Base-by-base conservation (phyloP, 1,140 invertebrate genomes). In the Araneus ventricosus region DNA sequence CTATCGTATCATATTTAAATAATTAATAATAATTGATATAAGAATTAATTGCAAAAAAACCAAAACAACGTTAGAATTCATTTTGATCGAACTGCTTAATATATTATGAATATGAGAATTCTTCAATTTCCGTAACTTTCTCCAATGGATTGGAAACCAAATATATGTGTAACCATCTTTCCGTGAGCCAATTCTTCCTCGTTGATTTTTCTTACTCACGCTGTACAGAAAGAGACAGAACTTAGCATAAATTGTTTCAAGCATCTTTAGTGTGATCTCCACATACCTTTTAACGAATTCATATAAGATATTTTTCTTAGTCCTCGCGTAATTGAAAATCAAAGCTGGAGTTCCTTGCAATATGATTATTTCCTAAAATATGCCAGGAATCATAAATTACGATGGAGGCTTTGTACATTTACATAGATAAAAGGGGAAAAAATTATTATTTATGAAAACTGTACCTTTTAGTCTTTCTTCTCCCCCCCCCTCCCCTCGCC, bases 401-500 rank as follows among this genome's bases (percentile, higher is more conserved):
- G 61, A 88, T 22, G 30, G 67, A 79, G 22, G 67, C 30, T 79
- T 20, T 70, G 20, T 39, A 61, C 30, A 89, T 79, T 89, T 79
- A 59, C 86, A 39, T 88, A 67, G 70, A 20, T 3, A 37, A 75
- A 75, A 75, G 20, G 59, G 27, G 52, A 24, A 45, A 75, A 75
- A 75, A 75, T 10, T 14, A 45, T 89, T 89, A 89, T 89, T 89
- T 89, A 75, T 79, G 88, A 57, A 52, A 75, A 52, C 20, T 4
- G n/a, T 61, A 86, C 45, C 84, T 86, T 61, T 86, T 86, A 86
- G 30, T 45, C 52, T 45, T 45, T 45, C 4, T 52, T 14, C 45
- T 14, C 8, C 14, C 52, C 79, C 52, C 27, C 8, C 34, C 24
- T n/a, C 30, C 14, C 30, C 70, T 79, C 39, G n/a, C 39, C 22